Conservation (phyloP, 2,888 invertebrate genomes). For the Tenthredo notha region DNA sequence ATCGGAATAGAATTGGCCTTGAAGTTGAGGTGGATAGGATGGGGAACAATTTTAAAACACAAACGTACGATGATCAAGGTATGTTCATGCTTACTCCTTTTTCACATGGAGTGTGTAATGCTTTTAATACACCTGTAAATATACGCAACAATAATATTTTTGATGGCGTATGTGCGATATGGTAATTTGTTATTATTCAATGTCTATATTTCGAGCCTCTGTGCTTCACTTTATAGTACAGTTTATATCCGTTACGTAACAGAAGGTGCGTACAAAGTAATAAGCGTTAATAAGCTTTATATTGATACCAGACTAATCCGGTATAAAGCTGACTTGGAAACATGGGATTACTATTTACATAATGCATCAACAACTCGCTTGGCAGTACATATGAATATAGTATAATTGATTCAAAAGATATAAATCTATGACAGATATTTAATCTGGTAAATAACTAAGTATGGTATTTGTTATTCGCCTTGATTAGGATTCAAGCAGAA, state of each 20-base stretch:
- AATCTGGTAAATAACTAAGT: not conserved
- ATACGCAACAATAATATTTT: not conserved
- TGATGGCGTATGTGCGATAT: not conserved
- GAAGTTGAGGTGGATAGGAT: conserved; percentile 92
- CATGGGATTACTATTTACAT: conserved; percentile 43
- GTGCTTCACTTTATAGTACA: not conserved
- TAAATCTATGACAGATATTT: not conserved
- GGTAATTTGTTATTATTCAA: conserved; percentile 19
- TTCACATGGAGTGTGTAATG: not conserved
- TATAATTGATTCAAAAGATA: conserved; percentile 21
- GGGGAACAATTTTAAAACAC: conserved; percentile 90
- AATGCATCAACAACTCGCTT: conserved; percentile 45
- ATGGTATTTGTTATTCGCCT: not conserved
- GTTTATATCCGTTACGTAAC: conserved; percentile 18
- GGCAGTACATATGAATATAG: conserved; percentile 6
- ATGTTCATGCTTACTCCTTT: conserved; percentile 59
- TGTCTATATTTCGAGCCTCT: conserved; percentile 2
- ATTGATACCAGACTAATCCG: conserved; percentile 61
- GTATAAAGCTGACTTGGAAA: conserved; percentile 46
- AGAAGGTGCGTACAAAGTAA: conserved; percentile 37
- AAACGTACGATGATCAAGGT: conserved; percentile 93
- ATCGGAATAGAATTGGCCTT: conserved; percentile 89
- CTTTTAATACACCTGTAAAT: not conserved
- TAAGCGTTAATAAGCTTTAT: conserved; percentile 57
- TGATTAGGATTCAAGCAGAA: not conserved